Conservation (phyloP, 2,113 vertebrate species). For the Trogon surrucura region DNA sequence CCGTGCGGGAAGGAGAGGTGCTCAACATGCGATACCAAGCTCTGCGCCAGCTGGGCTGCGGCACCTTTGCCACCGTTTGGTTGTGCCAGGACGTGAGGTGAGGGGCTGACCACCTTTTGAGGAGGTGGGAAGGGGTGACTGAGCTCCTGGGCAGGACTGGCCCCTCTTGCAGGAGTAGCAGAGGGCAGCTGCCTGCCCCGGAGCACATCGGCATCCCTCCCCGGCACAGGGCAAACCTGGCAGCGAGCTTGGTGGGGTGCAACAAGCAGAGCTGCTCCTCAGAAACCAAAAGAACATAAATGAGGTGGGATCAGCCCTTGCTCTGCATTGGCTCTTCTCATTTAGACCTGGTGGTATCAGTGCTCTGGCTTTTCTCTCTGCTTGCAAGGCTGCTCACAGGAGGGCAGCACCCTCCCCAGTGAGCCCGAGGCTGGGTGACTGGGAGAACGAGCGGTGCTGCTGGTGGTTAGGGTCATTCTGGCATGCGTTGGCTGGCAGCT, state of each 20-base stretch:
- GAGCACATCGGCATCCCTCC: background rate
- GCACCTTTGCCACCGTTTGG: conserved; percentile 87
- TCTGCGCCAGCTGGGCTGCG: conserved; percentile 79
- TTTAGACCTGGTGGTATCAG: background rate
- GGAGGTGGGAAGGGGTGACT: background rate
- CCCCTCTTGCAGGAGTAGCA: background rate
- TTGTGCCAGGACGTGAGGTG: conserved; percentile 83
- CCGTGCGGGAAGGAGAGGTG: conserved; percentile 73
- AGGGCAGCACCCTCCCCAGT: background rate
- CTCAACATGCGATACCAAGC: conserved; percentile 82
- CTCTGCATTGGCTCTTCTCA: background rate
- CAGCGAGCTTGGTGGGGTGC: background rate
- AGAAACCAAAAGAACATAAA: background rate
- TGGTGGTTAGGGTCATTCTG: background rate
- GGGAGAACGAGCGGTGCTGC: background rate
- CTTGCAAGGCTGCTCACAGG: background rate
- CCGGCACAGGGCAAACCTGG: background rate
- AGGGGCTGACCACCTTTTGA: background rate
- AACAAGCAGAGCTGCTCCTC: background rate
- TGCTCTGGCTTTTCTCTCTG: background rate
- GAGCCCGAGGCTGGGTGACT: background rate
- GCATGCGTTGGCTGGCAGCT: background rate
- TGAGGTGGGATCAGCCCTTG: background rate
- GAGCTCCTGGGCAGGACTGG: background rate
- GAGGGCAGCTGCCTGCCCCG: background rate